Evolutionary conservation across 1,140 invertebrate genomes (phyloP).

Genomic region (Drosophila virilis): DNA sequence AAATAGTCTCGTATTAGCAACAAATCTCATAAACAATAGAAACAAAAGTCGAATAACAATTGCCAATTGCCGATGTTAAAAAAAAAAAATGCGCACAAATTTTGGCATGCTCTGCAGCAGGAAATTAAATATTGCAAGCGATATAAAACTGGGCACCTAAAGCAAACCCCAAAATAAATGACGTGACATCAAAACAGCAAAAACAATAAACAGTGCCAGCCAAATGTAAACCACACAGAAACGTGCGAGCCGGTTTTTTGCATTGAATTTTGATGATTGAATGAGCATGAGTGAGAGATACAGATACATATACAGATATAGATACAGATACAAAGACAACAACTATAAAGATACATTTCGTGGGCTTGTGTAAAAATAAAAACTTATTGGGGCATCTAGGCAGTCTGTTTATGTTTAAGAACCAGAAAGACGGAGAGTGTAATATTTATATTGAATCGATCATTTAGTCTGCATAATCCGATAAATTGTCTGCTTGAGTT

Average conservation of each 20-base stretch:
- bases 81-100: slow-evolving; percentile 44
- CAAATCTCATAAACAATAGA: slow-evolving; percentile 48
- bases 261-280: slow-evolving; percentile 67
- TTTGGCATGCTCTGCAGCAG: slow-evolving; percentile 43
- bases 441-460: not conserved
- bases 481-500: not conserved
- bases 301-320: not conserved
- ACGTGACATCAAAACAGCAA: slow-evolving; percentile 54
- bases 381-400: not conserved
- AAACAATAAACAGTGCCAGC: slow-evolving; percentile 44
- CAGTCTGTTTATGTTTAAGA: not conserved
- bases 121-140: slow-evolving; percentile 61
- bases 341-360: not conserved
- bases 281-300: slow-evolving; percentile 1
- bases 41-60: slow-evolving; percentile 46
- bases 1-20: slow-evolving; percentile 52
- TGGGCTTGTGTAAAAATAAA: not conserved
- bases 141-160: slow-evolving; percentile 37
- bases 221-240: slow-evolving; percentile 69
- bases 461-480: not conserved
- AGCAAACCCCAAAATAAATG: slow-evolving; percentile 63
- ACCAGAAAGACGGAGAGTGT: not conserved
- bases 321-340: not conserved
- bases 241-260: slow-evolving; percentile 68
- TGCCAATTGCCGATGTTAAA: slow-evolving; percentile 27